These are phyloP conservation scores for Hirtodrosophila trivittata DNA, from an alignment of 2,888 invertebrate species.

Conservation along the genomic window DNA sequence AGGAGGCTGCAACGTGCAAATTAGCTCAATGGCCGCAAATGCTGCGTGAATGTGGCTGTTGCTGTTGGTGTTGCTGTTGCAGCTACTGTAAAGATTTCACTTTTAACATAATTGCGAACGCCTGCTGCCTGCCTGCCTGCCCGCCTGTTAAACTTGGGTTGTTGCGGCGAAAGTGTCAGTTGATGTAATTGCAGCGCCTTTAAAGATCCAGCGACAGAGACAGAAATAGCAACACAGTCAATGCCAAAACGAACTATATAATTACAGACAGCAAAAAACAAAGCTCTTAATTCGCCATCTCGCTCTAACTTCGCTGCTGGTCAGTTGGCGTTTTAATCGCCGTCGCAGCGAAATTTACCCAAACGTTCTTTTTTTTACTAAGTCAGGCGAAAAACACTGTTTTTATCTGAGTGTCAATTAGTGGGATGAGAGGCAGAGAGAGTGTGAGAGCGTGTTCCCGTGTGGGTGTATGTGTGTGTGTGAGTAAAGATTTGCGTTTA, in stretches of 20 bases:
- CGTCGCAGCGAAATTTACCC: conserved; percentile 16
- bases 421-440: too few relatives aligned
- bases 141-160: conserved; percentile 26
- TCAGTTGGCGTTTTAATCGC: neutral
- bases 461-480: too few relatives aligned
- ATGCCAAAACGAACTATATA: conserved; percentile 20
- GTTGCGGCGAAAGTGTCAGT: conserved; percentile 58
- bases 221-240: conserved; percentile 24
- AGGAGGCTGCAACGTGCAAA: conserved; percentile 42
- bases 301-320: conserved; percentile 1
- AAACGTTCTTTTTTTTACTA: conserved; percentile 72
- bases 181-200: conserved; percentile 47
- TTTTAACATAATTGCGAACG: conserved; percentile 55
- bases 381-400: conserved; percentile 31
- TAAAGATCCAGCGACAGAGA: conserved; percentile 27
- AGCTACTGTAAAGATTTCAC: conserved; percentile 53
- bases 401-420: conserved; percentile 1
- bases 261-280: conserved; percentile 23
- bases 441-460: too few relatives aligned
- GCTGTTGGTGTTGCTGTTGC: conserved; percentile 5
- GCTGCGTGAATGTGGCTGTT: conserved; percentile 35
- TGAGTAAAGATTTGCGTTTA: too few relatives aligned
- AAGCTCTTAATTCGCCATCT: conserved; percentile 24
- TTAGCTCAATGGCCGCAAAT: conserved; percentile 58
- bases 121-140: conserved; percentile 16